Base-by-base conservation (phyloP, 2,888 invertebrate species). In the Aplocera efformata region DNA sequence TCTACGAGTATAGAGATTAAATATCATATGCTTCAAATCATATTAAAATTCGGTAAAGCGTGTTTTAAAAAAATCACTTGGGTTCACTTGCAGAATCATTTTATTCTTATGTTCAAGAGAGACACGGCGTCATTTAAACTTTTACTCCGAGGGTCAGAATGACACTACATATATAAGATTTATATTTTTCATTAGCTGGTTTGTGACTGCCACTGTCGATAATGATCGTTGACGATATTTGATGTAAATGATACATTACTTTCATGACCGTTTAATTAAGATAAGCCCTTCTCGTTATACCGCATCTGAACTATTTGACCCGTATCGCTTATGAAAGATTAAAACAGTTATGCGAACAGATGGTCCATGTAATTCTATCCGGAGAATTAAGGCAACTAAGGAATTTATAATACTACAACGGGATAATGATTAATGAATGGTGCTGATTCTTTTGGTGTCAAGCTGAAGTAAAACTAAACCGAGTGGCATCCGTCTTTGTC, bases 111-210 rank as follows among this genome's bases (percentile, higher is more conserved):
- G 5, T 17, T 2, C 5, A 3, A 17, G 5, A 17, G 5, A 17
- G 5, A 17, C 13, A 2, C n/a, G n/a, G n/a, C 13, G 13, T 17
- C 13, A 3, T 17, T 17, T 5, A 17, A 17, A 17, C 13, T 17
- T 10, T 23, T 1, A 3, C 40, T 34, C 40, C 34, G 7, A 8
- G 29, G 10, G 40, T 10, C 21, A 7, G 13, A 46, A 47, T 55
- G 48, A 47, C 50, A 48, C 39, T 48, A 47, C 42, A 52, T 50
- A 36, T 41, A 48, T 50, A 44, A 72, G 69, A 77, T 71, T 66
- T 68, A 77, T 69, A 53, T 51, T 58, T 67, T 73, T 72, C 67
- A 74, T 76, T 75, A 78, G 59, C 56, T 37, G 49, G 53, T 53
- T 50, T 48, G 49, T 55, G 55, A 59, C 53, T 40, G 53, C 50